A percentile compares a stretch with the other conserved stretches of the same genome.
Evolutionary conservation across 1,140 invertebrate species (phyloP).

Genomic region (Penaeus japonicus): DNA sequence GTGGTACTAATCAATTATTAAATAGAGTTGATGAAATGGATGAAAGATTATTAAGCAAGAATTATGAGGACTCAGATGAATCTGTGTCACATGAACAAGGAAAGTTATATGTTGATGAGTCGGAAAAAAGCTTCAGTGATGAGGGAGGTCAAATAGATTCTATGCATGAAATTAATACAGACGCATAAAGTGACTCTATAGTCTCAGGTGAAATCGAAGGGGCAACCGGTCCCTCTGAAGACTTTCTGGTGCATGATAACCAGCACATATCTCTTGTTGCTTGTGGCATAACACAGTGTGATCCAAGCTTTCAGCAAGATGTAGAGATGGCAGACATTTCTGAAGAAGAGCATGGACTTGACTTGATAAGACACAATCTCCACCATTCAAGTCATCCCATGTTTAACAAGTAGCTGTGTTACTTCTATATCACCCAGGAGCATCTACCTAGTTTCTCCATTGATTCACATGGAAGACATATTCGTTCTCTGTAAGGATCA

Average conservation of each 20-base stretch:
- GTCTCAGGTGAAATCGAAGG: not conserved
- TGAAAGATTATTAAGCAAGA: not conserved
- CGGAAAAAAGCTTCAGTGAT: not conserved
- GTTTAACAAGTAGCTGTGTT: slow-evolving; percentile 47
- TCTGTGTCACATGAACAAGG: too few species aligned
- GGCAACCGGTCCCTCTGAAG: slow-evolving; percentile 24
- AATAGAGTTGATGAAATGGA: not conserved
- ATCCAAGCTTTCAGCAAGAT: slow-evolving; percentile 20
- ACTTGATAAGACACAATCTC: slow-evolving; percentile 31
- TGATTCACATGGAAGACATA: slow-evolving; percentile 51
- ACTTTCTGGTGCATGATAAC: slow-evolving; percentile 43
- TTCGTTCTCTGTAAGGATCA: slow-evolving; percentile 52
- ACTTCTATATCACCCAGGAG: slow-evolving; percentile 45
- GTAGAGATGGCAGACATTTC: slow-evolving; percentile 7
- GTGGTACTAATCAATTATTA: not conserved
- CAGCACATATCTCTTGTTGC: slow-evolving; percentile 40
- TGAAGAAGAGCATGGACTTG: slow-evolving; percentile 9
- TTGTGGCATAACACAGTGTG: slow-evolving; percentile 48
- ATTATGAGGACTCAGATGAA: too few species aligned
- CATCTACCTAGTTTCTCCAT: slow-evolving; percentile 37
- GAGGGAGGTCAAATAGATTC: not conserved
- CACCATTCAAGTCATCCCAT: slow-evolving; percentile 48
- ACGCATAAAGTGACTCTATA: not conserved
- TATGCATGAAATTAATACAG: not conserved
- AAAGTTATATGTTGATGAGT: not conserved